A percentile compares a stretch with the other conserved stretches of the same genome.
These are phyloP conservation scores for Venturia canescens DNA, from an alignment of 1,140 invertebrate genomes.

Conservation along the genomic window DNA sequence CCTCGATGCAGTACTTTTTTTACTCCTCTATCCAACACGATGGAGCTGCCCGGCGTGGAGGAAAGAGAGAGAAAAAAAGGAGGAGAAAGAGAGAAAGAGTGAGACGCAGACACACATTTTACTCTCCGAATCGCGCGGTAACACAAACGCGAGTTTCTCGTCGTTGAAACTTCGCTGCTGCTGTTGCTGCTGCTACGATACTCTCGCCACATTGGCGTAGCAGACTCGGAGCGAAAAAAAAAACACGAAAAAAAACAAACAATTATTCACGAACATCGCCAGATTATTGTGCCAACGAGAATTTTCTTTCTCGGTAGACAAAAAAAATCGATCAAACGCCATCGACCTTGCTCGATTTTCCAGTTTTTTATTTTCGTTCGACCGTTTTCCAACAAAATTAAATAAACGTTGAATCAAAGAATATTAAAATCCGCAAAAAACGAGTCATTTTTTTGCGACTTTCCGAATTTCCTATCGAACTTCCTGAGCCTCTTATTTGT, in stretches of 20 bases:
- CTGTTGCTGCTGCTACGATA: slow-evolving; percentile 6
- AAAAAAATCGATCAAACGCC: no score
- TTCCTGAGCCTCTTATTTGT: no score
- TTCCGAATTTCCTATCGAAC: no score
- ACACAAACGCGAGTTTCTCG: slow-evolving; percentile 15
- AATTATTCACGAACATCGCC: no score
- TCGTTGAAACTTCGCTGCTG: slow-evolving; percentile 16
- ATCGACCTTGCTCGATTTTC: no score
- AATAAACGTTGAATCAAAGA: background rate
- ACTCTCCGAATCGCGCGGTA: slow-evolving; percentile 17
- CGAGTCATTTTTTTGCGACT: no score
- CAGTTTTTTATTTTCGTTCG: no score
- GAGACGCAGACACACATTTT: background rate
- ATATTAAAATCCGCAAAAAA: no score
- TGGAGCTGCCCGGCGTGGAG: background rate
- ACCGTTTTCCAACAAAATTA: background rate
- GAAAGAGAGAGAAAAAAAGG: background rate
- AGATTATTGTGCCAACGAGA: no score
- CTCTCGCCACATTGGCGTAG: background rate
- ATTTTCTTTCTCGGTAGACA: no score
- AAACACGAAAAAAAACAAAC: no score
- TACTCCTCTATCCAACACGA: background rate
- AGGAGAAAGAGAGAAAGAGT: slow-evolving; percentile 13
- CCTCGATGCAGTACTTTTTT: background rate
- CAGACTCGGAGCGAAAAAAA: no score